Conservation (phyloP, 2,113 vertebrate genomes). For the Symphodus melops region DNA sequence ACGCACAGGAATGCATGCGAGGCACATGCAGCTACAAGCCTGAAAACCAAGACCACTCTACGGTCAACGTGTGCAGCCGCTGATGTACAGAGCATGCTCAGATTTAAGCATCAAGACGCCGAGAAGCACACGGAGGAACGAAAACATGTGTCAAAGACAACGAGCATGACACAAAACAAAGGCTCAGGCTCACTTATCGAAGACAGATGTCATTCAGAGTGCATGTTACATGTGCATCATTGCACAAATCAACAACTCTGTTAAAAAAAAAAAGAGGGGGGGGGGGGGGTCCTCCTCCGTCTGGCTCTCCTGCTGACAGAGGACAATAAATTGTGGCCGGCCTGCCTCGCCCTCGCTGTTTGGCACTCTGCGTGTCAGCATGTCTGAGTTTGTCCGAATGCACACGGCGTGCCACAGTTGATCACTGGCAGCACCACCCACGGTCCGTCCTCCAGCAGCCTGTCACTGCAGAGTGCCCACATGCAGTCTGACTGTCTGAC, state of each 20-base stretch:
- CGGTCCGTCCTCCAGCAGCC: conserved; percentile 54
- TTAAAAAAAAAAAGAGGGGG: background rate
- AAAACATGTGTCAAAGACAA: background rate
- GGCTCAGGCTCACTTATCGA: background rate
- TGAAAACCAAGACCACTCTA: background rate
- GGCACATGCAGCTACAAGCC: background rate
- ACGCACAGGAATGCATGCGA: background rate
- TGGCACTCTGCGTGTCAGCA: conserved; percentile 63
- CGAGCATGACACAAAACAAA: conserved; percentile 1
- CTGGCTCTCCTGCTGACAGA: conserved; percentile 50
- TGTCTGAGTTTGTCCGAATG: conserved; percentile 51
- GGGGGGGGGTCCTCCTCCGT: background rate
- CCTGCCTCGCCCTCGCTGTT: conserved; percentile 59
- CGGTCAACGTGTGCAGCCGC: background rate
- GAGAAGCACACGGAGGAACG: background rate
- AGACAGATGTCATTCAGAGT: conserved; percentile 2
- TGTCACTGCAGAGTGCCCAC: conserved; percentile 54
- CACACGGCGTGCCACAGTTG: conserved; percentile 47
- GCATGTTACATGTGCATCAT: background rate
- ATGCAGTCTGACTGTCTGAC: conserved; percentile 69
- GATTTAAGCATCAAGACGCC: background rate
- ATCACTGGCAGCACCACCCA: conserved; percentile 55
- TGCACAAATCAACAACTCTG: background rate
- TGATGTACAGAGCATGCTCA: background rate
- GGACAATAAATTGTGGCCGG: conserved; percentile 51